Evolutionary conservation across 2,113 vertebrate genomes (phyloP).

Genomic region (Myanophis thanlyinensis): DNA sequence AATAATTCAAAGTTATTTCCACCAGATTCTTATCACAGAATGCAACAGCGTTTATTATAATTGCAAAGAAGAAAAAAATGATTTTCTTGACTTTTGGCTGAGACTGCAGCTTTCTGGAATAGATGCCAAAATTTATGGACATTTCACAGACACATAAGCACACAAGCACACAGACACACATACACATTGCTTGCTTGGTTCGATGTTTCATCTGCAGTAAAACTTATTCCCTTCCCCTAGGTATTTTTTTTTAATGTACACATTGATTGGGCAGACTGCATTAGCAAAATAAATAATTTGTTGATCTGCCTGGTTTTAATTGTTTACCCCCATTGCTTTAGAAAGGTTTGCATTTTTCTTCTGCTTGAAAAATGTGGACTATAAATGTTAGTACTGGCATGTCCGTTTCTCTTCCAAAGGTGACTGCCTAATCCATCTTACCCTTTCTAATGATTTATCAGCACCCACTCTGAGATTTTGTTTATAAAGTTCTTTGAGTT

Average conservation of each 20-base stretch:
- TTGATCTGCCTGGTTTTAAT: conserved; percentile 8
- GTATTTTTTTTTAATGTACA: conserved; percentile 2
- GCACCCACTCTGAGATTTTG: background rate
- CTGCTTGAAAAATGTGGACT: conserved; percentile 23
- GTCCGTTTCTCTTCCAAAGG: conserved; percentile 11
- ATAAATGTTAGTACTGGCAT: background rate
- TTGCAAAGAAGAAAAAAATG: background rate
- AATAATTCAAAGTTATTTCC: background rate
- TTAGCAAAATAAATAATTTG: conserved; percentile 7
- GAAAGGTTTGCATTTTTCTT: conserved; percentile 5
- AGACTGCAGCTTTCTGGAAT: background rate
- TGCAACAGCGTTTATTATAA: background rate
- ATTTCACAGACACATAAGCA: background rate
- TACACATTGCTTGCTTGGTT: background rate
- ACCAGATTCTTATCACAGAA: background rate
- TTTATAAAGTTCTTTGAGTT: background rate
- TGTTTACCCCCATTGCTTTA: rapidly evolving
- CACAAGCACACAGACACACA: background rate
- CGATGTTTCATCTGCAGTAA: background rate
- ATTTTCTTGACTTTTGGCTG: background rate
- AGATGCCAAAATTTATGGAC: background rate
- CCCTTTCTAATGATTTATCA: conserved; percentile 22
- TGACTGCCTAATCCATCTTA: conserved; percentile 27
- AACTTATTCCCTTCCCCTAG: background rate
- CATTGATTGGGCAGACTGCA: conserved; percentile 14